Conservation (phyloP, 2,113 vertebrate species). For the Otis tarda region DNA sequence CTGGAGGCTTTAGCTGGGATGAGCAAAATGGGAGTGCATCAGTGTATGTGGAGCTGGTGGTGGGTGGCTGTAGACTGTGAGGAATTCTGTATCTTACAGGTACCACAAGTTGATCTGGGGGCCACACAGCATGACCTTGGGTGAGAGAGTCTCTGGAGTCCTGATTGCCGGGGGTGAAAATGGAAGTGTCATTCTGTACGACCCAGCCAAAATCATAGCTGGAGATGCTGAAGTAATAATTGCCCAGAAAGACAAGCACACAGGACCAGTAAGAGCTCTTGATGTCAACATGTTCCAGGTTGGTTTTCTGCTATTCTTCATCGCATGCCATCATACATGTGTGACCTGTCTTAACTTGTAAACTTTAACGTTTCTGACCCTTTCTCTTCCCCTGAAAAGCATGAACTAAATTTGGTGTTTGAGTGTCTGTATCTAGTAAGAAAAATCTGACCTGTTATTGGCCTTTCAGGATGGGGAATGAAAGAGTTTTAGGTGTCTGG, state of each 20-base stretch:
- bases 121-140: constrained; percentile 77
- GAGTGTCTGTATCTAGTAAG: background rate
- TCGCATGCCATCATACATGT: accelerated
- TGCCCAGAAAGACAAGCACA: constrained; percentile 89
- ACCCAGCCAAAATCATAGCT: constrained; percentile 89
- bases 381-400: background rate
- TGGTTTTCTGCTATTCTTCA: background rate
- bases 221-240: constrained; percentile 86
- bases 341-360: background rate
- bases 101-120: constrained; percentile 97
- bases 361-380: background rate
- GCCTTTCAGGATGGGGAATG: background rate
- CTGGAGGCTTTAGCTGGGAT: background rate
- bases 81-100: constrained; percentile 71
- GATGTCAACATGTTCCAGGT: constrained; percentile 96
- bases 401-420: background rate
- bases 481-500: background rate
- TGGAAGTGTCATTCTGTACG: constrained; percentile 91
- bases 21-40: background rate
- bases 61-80: background rate
- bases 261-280: constrained; percentile 90
- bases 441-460: background rate
- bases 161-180: constrained; percentile 95
- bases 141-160: constrained; percentile 81
- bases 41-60: background rate